Conservation (phyloP, 2,888 invertebrate genomes). For the Dascillus cervinus region DNA sequence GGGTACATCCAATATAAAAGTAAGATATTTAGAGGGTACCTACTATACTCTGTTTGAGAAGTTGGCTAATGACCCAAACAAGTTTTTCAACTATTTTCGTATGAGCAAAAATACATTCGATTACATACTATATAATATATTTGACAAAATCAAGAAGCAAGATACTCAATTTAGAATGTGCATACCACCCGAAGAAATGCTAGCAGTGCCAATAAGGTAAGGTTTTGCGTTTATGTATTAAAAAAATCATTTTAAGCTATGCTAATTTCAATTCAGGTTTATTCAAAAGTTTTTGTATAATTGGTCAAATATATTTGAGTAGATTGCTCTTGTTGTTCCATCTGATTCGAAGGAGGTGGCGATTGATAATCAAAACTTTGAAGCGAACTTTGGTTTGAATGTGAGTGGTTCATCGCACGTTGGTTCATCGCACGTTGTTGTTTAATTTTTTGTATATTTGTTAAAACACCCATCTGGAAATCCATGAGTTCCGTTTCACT, state of each 20-base stretch:
- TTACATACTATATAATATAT: too few species aligned
- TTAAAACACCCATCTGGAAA: constrained; percentile 8
- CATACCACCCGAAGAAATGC: constrained; percentile 11
- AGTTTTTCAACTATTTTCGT: constrained; percentile 10
- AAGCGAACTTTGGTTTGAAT: constrained; percentile 4
- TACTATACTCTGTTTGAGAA: constrained; percentile 7
- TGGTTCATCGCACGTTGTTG: constrained; percentile 5
- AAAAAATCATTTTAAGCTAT: too few species aligned
- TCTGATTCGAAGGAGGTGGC: constrained; percentile 5
- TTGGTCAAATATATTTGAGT: too few species aligned
- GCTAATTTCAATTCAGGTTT: too few species aligned
- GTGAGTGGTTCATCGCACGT: constrained; percentile 5
- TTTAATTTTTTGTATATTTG: constrained; percentile 6
- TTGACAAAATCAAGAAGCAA: too few species aligned
- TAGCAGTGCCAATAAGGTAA: constrained; percentile 8
- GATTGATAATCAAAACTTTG: constrained; percentile 6
- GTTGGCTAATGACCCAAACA: constrained; percentile 8
- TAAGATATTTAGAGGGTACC: constrained; percentile 5
- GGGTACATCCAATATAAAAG: too few species aligned
- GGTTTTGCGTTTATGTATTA: too few species aligned
- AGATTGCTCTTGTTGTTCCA: too few species aligned
- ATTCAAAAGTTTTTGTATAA: too few species aligned
- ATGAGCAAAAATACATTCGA: too few species aligned
- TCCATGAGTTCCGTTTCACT: too few species aligned
- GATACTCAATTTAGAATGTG: too few species aligned